Evolutionary conservation across 2,888 invertebrate genomes (phyloP).

Genomic region (Dynastes hyllus): DNA sequence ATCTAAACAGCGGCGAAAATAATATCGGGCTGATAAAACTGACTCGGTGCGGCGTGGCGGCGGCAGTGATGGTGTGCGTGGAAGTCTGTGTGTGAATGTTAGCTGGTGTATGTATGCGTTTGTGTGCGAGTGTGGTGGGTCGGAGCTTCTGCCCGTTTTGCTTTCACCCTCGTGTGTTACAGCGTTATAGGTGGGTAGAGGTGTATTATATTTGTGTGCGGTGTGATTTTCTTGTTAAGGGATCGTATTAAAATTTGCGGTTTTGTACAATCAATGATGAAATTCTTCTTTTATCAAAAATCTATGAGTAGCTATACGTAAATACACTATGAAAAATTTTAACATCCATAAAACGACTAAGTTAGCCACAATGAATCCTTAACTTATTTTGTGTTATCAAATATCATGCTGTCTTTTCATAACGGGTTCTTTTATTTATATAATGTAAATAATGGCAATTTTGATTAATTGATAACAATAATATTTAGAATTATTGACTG

Average conservation of each 20-base stretch:
- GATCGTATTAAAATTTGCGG: slow-evolving; percentile 1
- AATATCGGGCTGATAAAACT: slow-evolving; percentile 71
- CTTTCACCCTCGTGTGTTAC: neutral
- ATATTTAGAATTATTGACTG: too few species aligned
- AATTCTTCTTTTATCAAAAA: too few species aligned
- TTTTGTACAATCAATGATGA: too few species aligned
- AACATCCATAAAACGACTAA: too few species aligned
- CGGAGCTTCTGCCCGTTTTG: slow-evolving; percentile 10
- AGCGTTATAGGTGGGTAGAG: neutral
- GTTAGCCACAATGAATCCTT: too few species aligned
- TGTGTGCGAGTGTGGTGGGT: slow-evolving; percentile 6
- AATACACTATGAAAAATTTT: too few species aligned
- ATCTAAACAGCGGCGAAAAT: slow-evolving; percentile 73
- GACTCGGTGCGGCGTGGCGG: slow-evolving; percentile 16
- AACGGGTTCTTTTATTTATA: too few species aligned
- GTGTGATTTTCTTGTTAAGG: slow-evolving; percentile 1
- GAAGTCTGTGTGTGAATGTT: slow-evolving; percentile 18
- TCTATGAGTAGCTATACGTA: too few species aligned
- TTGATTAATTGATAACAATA: too few species aligned
- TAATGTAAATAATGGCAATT: too few species aligned
- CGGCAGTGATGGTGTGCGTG: neutral
- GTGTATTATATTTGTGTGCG: neutral
- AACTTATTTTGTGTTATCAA: too few species aligned
- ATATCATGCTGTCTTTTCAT: too few species aligned
- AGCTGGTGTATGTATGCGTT: neutral